These are phyloP conservation scores for Monomorium pharaonis DNA, from an alignment of 1,140 invertebrate species.

Conservation along the genomic window DNA sequence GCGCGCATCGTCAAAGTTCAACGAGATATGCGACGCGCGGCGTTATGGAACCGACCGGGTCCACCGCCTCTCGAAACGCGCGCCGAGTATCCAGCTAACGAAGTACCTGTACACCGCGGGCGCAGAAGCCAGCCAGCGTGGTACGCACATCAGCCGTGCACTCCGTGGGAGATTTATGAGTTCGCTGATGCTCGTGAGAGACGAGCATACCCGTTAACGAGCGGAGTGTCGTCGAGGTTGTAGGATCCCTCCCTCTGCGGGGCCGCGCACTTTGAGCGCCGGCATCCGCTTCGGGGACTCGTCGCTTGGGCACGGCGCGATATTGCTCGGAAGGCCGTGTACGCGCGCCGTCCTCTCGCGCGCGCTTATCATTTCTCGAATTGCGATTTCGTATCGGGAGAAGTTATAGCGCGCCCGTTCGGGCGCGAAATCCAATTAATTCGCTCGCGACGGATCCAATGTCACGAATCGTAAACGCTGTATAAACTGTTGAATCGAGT, in stretches of 20 bases:
- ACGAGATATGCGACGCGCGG: conserved; percentile 1
- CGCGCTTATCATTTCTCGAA: background rate
- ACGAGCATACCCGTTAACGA: conserved; percentile 28
- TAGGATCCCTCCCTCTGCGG: background rate
- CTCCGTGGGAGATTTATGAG: conserved; percentile 30
- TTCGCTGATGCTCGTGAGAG: conserved; percentile 13
- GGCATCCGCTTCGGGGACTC: background rate
- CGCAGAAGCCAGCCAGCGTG: background rate
- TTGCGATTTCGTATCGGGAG: background rate
- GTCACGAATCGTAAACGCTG: background rate
- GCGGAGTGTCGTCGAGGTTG: conserved; percentile 33
- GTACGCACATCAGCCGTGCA: background rate
- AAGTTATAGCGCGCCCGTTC: background rate
- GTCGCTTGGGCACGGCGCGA: conserved; percentile 3
- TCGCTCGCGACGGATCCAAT: background rate
- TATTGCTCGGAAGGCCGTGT: background rate
- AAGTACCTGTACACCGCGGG: conserved; percentile 2
- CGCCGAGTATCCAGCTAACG: background rate
- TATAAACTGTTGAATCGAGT: background rate
- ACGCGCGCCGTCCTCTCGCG: no score
- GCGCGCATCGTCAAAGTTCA: background rate
- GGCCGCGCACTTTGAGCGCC: background rate
- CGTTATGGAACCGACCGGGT: conserved; percentile 19
- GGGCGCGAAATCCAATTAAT: background rate
- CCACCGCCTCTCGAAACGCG: background rate